A percentile compares a stretch with the other conserved stretches of the same genome.
phyloP scores from a whole-genome alignment of 2,888 invertebrate species.

The Molanna angustata region DNA sequence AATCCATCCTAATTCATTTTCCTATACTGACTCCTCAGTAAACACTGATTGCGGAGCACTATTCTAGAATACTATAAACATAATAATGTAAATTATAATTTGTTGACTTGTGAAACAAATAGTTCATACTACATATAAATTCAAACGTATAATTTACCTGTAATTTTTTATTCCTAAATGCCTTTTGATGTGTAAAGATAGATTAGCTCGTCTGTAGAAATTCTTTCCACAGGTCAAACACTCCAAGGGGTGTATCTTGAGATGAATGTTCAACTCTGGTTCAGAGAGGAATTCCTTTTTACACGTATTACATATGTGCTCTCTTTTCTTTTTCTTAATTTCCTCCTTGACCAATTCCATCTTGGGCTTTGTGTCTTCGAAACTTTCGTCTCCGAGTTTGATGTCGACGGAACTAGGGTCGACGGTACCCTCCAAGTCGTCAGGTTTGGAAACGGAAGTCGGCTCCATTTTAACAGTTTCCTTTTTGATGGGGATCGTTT shows the following conservation, averaged over 20 bases:
- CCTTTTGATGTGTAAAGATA: slow-evolving; percentile 74
- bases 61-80: no score
- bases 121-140: background rate
- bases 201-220: slow-evolving; percentile 70
- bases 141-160: slow-evolving; percentile 40
- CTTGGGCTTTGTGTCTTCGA: slow-evolving; percentile 45
- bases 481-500: slow-evolving; percentile 36
- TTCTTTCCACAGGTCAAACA: slow-evolving; percentile 80
- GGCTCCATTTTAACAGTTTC: slow-evolving; percentile 37
- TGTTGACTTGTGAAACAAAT: background rate
- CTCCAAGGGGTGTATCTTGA: slow-evolving; percentile 77
- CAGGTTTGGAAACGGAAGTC: slow-evolving; percentile 5
- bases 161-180: slow-evolving; percentile 76
- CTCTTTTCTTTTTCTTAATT: slow-evolving; percentile 31
- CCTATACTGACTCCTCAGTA: no score
- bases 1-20: no score
- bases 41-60: no score
- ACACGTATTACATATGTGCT: slow-evolving; percentile 56
- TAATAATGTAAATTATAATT: background rate
- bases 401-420: slow-evolving; percentile 33
- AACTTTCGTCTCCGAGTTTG: slow-evolving; percentile 33
- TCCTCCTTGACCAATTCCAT: slow-evolving; percentile 50
- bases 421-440: slow-evolving; percentile 35
- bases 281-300: slow-evolving; percentile 66
- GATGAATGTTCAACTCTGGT: slow-evolving; percentile 67